Percentiles rank a stretch among this genome's conserved stretches.
phyloP scores from a whole-genome alignment of 2,797 vertebrate species.

The Scyliorhinus canicula region DNA sequence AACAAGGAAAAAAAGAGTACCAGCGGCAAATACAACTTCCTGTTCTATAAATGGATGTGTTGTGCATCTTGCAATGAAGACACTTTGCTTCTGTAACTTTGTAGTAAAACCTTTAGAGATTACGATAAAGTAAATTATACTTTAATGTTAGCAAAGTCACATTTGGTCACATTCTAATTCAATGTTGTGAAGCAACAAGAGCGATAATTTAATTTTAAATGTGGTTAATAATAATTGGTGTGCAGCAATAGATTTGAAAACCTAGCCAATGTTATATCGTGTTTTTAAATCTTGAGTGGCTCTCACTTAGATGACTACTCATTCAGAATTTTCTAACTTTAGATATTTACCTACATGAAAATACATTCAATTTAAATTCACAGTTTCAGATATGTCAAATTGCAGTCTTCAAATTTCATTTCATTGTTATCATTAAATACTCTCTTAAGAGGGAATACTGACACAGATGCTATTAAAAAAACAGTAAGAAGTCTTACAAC shows the following conservation, averaged over 20 bases:
- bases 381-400: constrained; percentile 15
- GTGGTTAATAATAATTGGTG: neutral
- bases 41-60: neutral
- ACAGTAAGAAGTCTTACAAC: too few species aligned
- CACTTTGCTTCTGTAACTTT: neutral
- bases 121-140: neutral
- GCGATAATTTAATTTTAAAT: neutral
- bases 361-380: neutral
- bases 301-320: neutral
- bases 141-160: neutral
- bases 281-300: neutral
- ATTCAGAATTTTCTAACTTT: constrained; percentile 27
- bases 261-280: neutral
- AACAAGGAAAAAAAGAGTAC: neutral
- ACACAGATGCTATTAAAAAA: neutral
- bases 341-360: neutral
- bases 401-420: neutral
- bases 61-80: neutral
- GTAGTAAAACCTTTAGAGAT: neutral
- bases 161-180: neutral
- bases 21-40: neutral
- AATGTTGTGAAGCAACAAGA: neutral
- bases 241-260: neutral
- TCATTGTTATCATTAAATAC: constrained; percentile 20
- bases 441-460: neutral